These are phyloP conservation scores for Schizopygopsis malacanthus DNA, from an alignment of 2,797 vertebrate genomes.

Conservation along the genomic window DNA sequence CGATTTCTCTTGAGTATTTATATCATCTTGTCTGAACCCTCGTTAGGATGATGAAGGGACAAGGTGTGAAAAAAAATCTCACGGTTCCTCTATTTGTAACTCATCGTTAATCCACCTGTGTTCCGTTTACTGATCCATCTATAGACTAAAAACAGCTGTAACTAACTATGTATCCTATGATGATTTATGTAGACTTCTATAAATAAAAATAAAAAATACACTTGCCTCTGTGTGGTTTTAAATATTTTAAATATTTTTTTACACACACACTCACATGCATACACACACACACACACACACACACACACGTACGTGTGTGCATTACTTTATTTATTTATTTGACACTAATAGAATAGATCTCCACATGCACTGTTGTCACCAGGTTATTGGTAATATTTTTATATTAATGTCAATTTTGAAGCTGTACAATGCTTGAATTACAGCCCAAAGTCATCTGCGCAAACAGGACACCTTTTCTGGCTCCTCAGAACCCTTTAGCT, in stretches of 20 bases:
- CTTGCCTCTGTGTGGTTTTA: background rate
- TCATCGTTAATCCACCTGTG: slow-evolving; percentile 62
- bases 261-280: too few species aligned
- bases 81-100: slow-evolving; percentile 57
- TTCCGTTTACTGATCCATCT: slow-evolving; percentile 66
- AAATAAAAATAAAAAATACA: slow-evolving; percentile 65
- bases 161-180: slow-evolving; percentile 65
- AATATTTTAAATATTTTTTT: too few species aligned
- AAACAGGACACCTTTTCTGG: slow-evolving; percentile 13
- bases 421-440: background rate
- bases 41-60: slow-evolving; percentile 51
- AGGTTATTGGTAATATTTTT: background rate
- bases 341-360: background rate
- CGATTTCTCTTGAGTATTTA: slow-evolving; percentile 50
- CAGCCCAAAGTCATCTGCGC: background rate
- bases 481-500: slow-evolving; percentile 24
- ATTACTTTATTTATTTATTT: too few species aligned
- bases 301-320: too few species aligned
- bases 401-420: background rate
- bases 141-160: slow-evolving; percentile 65
- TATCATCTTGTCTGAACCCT: slow-evolving; percentile 53
- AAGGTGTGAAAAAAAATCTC: slow-evolving; percentile 53
- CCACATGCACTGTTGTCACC: background rate
- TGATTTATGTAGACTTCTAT: slow-evolving; percentile 70
- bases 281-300: too few species aligned